Conservation (phyloP, 2,797 vertebrate genomes). For the Dendrocincla tyrannina region DNA sequence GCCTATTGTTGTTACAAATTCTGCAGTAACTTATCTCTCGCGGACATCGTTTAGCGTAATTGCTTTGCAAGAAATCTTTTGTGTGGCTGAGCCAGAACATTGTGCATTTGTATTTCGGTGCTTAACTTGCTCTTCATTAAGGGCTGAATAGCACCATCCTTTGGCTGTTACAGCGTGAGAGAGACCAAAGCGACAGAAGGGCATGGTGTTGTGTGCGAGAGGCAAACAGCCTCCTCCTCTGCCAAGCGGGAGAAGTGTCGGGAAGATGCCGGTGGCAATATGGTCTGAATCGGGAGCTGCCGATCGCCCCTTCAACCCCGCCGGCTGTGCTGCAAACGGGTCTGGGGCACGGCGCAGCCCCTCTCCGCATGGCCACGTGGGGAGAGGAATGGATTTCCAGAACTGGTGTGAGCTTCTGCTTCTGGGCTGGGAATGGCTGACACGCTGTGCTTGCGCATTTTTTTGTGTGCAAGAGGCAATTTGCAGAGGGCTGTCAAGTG, state of each 20-base stretch:
- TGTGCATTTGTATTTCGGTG: conserved; percentile 1
- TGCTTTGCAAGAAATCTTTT: conserved; percentile 34
- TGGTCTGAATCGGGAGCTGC: neutral
- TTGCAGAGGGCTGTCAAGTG: neutral
- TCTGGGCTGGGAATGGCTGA: neutral
- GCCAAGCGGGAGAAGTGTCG: neutral
- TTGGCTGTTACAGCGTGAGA: neutral
- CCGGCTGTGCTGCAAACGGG: neutral
- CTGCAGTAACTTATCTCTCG: neutral
- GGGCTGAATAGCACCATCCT: neutral
- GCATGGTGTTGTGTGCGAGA: neutral
- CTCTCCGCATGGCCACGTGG: neutral
- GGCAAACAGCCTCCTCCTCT: conserved; percentile 14
- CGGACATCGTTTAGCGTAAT: neutral
- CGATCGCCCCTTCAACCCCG: neutral
- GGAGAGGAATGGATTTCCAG: neutral
- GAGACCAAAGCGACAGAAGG: neutral
- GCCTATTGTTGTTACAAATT: neutral
- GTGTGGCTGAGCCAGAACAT: neutral
- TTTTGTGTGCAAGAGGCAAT: neutral
- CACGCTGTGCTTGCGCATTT: accelerated
- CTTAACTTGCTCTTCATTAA: conserved; percentile 26
- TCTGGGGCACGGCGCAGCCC: neutral
- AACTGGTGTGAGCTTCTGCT: neutral
- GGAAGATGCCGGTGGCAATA: neutral